phyloP scores from a whole-genome alignment of 1,140 invertebrate species.

The Drosophila guanche region DNA sequence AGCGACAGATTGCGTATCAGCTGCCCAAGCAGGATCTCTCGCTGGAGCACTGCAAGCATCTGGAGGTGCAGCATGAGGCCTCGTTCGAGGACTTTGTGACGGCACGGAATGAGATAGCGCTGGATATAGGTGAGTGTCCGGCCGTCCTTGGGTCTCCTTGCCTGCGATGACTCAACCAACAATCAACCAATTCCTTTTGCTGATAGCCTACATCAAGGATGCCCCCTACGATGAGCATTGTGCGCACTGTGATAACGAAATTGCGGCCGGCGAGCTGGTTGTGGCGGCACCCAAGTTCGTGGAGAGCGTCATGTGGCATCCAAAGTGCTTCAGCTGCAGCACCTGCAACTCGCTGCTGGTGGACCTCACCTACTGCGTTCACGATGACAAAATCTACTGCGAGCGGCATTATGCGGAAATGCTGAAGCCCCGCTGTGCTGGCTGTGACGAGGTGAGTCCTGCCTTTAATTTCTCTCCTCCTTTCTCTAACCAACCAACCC shows the following conservation, averaged over 20 bases:
- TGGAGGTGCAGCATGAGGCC: slow-evolving; percentile 89
- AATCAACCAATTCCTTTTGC: slow-evolving; percentile 10
- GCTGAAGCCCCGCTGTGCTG: slow-evolving; percentile 94
- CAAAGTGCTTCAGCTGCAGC: slow-evolving; percentile 93
- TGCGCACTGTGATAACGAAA: slow-evolving; percentile 84
- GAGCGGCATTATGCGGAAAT: slow-evolving; percentile 97
- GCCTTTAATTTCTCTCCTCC: too few relatives aligned
- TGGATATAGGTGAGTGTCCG: slow-evolving; percentile 92
- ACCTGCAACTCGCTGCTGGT: slow-evolving; percentile 94
- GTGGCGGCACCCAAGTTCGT: slow-evolving; percentile 85
- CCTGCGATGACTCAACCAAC: slow-evolving; percentile 8
- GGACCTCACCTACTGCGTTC: slow-evolving; percentile 95
- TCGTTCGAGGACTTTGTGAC: slow-evolving; percentile 95
- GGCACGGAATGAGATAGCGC: slow-evolving; percentile 95
- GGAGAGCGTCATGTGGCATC: slow-evolving; percentile 90
- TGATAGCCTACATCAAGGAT: slow-evolving; percentile 79
- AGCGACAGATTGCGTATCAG: slow-evolving; percentile 93
- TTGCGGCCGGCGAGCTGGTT: slow-evolving; percentile 84
- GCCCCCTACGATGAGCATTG: slow-evolving; percentile 83
- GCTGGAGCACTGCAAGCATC: slow-evolving; percentile 93
- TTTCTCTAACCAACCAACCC: slow-evolving; percentile 6
- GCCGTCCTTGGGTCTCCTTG: neutral
- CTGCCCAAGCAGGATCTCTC: slow-evolving; percentile 97
- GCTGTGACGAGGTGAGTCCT: slow-evolving; percentile 96
- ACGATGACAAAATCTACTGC: slow-evolving; percentile 94